Base-by-base conservation (phyloP, 2,797 vertebrate species). In the Halcyon badia region DNA sequence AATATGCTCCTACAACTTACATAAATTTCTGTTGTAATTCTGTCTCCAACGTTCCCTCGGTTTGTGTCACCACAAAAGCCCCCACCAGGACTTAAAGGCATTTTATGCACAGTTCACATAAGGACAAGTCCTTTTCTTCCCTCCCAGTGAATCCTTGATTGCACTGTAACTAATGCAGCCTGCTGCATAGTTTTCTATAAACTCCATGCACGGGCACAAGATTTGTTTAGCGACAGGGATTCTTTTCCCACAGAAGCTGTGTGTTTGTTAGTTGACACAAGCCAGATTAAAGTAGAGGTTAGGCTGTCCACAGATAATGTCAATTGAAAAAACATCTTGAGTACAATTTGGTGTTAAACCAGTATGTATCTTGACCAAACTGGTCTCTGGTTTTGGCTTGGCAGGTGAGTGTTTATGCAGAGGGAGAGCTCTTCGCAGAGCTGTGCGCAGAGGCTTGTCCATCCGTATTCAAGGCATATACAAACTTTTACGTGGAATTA, bases 71-170 rank as follows among this genome's bases (percentile, higher is more conserved):
- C 30, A 51, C 1, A 5, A 95, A 95, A 96, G 56, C 41, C 86
- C 57, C 80, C 87, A 44, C 21, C 44, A 94, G 77, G 71, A 92
- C 87, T 81, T 86, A 84, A 65, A 90, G 46, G 73, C 77, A 89
- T 96, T 31, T 85, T 95, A 91, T 86, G 56, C 28, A 48, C 62
- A 82, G 97, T 94, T 98, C 91, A 94, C 12, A 5, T 46, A 56
- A 96, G 97, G 95, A 95, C 95, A 91, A 94, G 66, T 76, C 57
- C 78, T 92, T 84, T 92, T 73, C 77, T 88, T 64, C 65, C 58
- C 89, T 96, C 62, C 54, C 71, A 71, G 71, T 22, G 77, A 92
- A 91, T 85, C 86, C 77, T 70, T 86, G 91, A 77, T 89, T 88
- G 83, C 91, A 70, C 71, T 87, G 81, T 89, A 94, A 89, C 60